Evolutionary conservation across 2,113 vertebrate genomes (phyloP).

Genomic region (Catagonus wagneri): DNA sequence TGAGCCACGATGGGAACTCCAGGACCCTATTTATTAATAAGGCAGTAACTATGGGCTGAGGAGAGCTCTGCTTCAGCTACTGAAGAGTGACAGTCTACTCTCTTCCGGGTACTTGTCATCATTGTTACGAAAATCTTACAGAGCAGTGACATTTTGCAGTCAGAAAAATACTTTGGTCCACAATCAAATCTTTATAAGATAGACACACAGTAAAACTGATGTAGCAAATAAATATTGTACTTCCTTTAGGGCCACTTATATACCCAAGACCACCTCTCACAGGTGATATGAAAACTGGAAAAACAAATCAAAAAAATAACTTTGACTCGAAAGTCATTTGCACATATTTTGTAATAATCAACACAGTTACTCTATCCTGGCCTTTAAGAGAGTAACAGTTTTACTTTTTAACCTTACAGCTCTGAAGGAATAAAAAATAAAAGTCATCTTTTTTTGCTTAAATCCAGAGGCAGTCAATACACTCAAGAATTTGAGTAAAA

Average conservation of each 20-base stretch:
- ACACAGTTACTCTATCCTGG: background rate
- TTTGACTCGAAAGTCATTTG: slow-evolving; percentile 6
- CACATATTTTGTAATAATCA: slow-evolving; percentile 40
- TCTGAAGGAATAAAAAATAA: slow-evolving; percentile 12
- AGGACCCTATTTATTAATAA: background rate
- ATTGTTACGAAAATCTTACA: background rate
- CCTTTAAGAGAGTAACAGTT: slow-evolving; percentile 6
- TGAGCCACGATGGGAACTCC: too few relatives aligned
- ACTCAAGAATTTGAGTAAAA: slow-evolving; percentile 27
- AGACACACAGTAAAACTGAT: background rate
- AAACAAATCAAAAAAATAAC: slow-evolving; percentile 5
- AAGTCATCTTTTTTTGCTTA: slow-evolving; percentile 25
- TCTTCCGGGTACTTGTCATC: background rate
- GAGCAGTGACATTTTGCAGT: background rate
- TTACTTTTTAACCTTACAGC: background rate
- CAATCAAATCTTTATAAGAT: background rate
- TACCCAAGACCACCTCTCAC: background rate
- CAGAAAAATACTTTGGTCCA: background rate
- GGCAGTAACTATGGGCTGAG: background rate
- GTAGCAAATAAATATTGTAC: background rate
- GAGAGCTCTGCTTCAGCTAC: background rate
- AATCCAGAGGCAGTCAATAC: background rate
- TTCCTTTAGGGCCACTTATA: background rate
- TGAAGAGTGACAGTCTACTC: background rate
- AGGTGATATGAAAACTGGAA: background rate